A percentile compares a stretch with the other conserved stretches of the same genome.
Conservation (phyloP, 2,888 invertebrate genomes). For the Mermis nigrescens region DNA sequence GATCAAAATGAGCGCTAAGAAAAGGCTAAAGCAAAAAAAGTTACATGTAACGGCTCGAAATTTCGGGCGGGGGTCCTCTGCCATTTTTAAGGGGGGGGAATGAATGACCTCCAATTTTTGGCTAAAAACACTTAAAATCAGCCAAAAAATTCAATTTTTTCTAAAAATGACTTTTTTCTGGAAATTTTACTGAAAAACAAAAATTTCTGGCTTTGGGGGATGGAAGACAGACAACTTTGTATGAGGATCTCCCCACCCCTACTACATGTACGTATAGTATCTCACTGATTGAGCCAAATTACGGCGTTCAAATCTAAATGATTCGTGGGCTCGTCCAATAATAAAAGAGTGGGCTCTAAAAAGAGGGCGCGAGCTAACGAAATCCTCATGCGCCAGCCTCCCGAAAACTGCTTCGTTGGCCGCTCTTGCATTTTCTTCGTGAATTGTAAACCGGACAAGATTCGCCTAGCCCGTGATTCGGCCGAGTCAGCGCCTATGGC, state of each 20-base stretch:
- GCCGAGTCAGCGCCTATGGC: constrained; percentile 95
- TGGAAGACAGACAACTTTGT: too few relatives aligned
- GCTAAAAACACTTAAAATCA: too few relatives aligned
- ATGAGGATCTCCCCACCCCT: neutral
- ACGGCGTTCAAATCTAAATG: constrained; percentile 97
- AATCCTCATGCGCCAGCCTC: constrained; percentile 97
- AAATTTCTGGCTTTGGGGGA: too few relatives aligned
- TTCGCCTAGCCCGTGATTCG: constrained; percentile 80
- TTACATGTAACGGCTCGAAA: too few relatives aligned
- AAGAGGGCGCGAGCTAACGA: constrained; percentile 82
- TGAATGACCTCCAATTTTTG: too few relatives aligned
- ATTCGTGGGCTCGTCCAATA: constrained; percentile 97
- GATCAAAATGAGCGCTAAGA: too few relatives aligned
- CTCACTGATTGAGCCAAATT: constrained; percentile 62
- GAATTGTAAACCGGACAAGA: constrained; percentile 90
- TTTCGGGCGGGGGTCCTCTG: too few relatives aligned
- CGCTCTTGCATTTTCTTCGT: constrained; percentile 55
- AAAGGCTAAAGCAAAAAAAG: too few relatives aligned
- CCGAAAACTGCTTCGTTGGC: constrained; percentile 48
- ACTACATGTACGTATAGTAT: neutral
- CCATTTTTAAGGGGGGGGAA: too few relatives aligned
- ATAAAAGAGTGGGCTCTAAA: constrained; percentile 80
- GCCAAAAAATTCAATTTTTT: too few relatives aligned
- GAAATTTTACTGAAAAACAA: too few relatives aligned
- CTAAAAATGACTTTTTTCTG: too few relatives aligned